A percentile compares a stretch with the other conserved stretches of the same genome.
Evolutionary conservation across 2,113 vertebrate species (phyloP).

Genomic region (Aegithalos caudatus): DNA sequence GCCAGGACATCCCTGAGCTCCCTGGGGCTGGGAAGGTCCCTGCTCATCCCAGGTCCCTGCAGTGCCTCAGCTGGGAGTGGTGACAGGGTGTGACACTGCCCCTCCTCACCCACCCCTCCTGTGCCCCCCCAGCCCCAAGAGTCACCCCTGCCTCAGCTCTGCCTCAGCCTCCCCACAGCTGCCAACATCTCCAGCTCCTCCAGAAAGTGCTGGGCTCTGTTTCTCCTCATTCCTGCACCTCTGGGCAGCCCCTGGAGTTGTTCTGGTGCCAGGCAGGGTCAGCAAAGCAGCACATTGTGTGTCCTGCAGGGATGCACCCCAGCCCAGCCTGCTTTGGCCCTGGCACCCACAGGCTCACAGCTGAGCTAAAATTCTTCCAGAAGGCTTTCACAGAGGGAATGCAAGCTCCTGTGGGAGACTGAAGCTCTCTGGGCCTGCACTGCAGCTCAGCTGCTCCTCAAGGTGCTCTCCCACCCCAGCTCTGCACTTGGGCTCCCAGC

Average conservation of each 20-base stretch:
- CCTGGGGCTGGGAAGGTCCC: not conserved
- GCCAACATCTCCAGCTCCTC: not conserved
- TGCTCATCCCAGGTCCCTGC: accelerated
- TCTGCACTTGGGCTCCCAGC: not conserved
- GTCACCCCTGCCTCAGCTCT: not conserved
- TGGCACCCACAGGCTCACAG: not conserved
- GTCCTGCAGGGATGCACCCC: not conserved
- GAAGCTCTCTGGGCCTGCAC: not conserved
- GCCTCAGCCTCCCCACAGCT: not conserved
- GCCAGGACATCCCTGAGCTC: not conserved
- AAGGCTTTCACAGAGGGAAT: not conserved
- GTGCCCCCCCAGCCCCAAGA: not conserved
- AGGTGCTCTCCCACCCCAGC: not conserved
- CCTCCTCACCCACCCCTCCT: not conserved
- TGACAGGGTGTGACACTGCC: not conserved
- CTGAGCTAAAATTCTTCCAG: not conserved
- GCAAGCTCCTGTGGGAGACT: not conserved
- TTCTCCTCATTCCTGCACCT: not conserved
- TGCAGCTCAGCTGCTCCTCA: not conserved
- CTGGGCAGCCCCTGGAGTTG: not conserved
- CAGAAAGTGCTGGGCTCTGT: not conserved
- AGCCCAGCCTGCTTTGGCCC: not conserved
- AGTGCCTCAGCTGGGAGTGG: not conserved
- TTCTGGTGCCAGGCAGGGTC: too few species aligned
- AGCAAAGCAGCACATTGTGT: not conserved